Evolutionary conservation across 2,888 invertebrate species (phyloP).

Genomic region (Vesta saturnalis): DNA sequence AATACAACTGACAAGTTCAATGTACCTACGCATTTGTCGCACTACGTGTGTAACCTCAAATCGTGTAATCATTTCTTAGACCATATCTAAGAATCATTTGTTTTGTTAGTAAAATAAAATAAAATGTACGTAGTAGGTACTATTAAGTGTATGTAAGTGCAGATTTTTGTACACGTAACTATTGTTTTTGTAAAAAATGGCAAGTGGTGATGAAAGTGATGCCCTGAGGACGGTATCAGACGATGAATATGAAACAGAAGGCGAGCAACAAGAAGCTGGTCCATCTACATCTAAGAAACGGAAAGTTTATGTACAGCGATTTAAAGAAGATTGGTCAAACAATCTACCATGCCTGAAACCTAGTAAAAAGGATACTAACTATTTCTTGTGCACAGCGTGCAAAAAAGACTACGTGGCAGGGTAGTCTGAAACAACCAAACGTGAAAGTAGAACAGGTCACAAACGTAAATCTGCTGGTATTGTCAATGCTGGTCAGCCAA

Average conservation of each 20-base stretch:
- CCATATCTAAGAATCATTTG: not conserved
- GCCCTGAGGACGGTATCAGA: not conserved
- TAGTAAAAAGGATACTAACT: too few relatives aligned
- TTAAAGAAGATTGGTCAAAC: too few relatives aligned
- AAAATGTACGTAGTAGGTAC: not conserved
- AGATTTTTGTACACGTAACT: not conserved
- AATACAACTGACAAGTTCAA: too few relatives aligned
- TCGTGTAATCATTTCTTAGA: too few relatives aligned
- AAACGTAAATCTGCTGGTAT: too few relatives aligned
- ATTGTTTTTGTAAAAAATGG: not conserved
- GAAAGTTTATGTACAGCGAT: too few relatives aligned
- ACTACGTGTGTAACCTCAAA: not conserved
- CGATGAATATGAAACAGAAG: too few relatives aligned
- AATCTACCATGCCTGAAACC: not conserved
- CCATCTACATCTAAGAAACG: not conserved
- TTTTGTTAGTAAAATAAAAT: not conserved
- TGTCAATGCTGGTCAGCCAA: not conserved
- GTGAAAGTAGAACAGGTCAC: not conserved
- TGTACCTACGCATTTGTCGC: too few relatives aligned
- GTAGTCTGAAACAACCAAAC: not conserved
- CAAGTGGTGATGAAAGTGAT: not conserved
- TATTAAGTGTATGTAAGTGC: not conserved
- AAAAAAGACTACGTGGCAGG: not conserved
- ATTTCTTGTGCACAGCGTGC: too few relatives aligned
- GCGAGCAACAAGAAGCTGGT: too few relatives aligned